These are phyloP conservation scores for Thera britannica DNA, from an alignment of 2,888 invertebrate species.

Conservation along the genomic window DNA sequence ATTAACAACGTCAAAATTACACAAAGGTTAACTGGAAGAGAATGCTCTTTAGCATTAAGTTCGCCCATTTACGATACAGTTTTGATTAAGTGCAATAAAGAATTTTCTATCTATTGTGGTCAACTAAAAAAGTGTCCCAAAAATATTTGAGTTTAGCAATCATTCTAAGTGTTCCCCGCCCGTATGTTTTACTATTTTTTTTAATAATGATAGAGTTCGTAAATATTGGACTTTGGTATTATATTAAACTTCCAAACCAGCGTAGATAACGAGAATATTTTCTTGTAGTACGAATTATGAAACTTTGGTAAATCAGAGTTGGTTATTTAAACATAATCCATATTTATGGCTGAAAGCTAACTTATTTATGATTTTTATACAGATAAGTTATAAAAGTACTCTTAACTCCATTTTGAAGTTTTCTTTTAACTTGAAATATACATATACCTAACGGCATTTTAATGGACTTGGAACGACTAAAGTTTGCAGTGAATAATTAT, in stretches of 20 bases:
- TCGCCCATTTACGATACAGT: too few relatives aligned
- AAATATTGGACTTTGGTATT: neutral
- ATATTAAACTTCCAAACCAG: slow-evolving; percentile 7
- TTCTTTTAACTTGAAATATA: slow-evolving; percentile 35
- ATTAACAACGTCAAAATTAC: too few relatives aligned
- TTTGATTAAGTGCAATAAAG: too few relatives aligned
- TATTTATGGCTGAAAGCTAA: slow-evolving; percentile 58
- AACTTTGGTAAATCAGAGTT: slow-evolving; percentile 57
- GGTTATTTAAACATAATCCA: slow-evolving; percentile 58
- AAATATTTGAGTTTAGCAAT: too few relatives aligned
- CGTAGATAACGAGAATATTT: slow-evolving; percentile 13
- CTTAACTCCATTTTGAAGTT: slow-evolving; percentile 44
- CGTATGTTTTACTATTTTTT: too few relatives aligned
- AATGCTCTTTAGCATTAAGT: too few relatives aligned
- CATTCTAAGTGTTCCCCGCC: too few relatives aligned
- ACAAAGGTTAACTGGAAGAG: too few relatives aligned
- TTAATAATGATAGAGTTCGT: too few relatives aligned
- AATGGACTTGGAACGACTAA: slow-evolving; percentile 39
- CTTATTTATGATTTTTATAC: slow-evolving; percentile 53
- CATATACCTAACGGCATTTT: slow-evolving; percentile 15
- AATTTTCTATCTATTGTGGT: too few relatives aligned
- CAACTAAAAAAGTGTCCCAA: too few relatives aligned
- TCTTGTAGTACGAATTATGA: slow-evolving; percentile 40
- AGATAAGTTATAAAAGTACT: slow-evolving; percentile 52
- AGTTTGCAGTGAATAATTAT: slow-evolving; percentile 26